Evolutionary conservation across 2,797 vertebrate species (phyloP).

Genomic region (Momotus momota): DNA sequence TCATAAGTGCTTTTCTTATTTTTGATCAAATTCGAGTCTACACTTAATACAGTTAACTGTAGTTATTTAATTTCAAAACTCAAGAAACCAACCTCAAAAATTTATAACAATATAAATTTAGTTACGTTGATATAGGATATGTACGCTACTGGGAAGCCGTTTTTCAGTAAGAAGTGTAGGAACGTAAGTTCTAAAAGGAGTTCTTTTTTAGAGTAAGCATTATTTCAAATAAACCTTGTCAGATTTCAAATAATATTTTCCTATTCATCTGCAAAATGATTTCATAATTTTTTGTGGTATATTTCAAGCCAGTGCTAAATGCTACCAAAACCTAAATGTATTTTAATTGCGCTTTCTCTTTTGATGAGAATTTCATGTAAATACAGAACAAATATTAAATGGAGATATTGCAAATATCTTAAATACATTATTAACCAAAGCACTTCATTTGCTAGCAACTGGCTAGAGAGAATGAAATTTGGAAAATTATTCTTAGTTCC

Average conservation of each 20-base stretch:
- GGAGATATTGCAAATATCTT: constrained; percentile 18
- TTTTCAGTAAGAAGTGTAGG: constrained; percentile 73
- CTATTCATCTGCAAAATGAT: constrained; percentile 63
- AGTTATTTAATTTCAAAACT: constrained; percentile 95
- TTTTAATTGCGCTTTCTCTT: constrained; percentile 42
- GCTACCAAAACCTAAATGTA: not conserved
- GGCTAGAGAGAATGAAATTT: constrained; percentile 40
- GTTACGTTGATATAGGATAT: constrained; percentile 82
- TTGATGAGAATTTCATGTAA: constrained; percentile 40
- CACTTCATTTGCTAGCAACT: constrained; percentile 50
- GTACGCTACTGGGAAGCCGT: constrained; percentile 81
- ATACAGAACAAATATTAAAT: constrained; percentile 36
- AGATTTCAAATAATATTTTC: constrained; percentile 68
- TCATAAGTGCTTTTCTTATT: constrained; percentile 88
- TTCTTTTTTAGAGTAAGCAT: constrained; percentile 79
- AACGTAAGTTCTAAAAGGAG: constrained; percentile 67
- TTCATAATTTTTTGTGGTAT: constrained; percentile 33
- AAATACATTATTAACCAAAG: constrained; percentile 21
- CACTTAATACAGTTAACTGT: constrained; percentile 94
- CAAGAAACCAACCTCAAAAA: constrained; percentile 88
- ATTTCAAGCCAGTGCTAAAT: constrained; percentile 54
- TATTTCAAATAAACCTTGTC: constrained; percentile 81
- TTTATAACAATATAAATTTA: constrained; percentile 93
- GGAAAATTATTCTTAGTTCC: constrained; percentile 57
- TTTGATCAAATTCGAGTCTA: constrained; percentile 86